phyloP scores from a whole-genome alignment of 2,113 vertebrate species.

The Microtus ochrogaster region DNA sequence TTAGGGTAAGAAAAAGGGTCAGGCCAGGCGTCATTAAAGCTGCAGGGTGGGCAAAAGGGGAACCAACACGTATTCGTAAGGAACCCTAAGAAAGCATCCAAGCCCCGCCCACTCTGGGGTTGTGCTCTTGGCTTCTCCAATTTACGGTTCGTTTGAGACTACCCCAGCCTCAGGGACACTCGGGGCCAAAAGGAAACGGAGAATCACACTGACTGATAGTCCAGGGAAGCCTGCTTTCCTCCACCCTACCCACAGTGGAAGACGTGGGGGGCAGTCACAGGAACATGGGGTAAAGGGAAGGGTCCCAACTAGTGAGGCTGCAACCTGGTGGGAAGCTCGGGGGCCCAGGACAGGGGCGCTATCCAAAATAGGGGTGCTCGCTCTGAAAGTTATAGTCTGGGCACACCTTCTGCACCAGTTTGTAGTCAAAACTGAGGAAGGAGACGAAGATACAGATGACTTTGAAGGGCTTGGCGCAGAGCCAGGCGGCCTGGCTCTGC shows the following conservation, averaged over 20 bases:
- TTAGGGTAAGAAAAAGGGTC: background rate
- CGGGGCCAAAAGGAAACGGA: background rate
- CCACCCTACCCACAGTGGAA: background rate
- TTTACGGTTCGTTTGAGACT: background rate
- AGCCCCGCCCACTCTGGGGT: background rate
- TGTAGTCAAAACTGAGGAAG: constrained; percentile 98
- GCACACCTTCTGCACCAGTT: constrained; percentile 99
- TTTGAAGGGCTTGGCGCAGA: constrained; percentile 98
- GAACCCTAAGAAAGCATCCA: background rate
- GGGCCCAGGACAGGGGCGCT: constrained; percentile 65
- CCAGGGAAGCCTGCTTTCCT: background rate
- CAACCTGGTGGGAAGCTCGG: constrained; percentile 35
- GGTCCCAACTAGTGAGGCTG: background rate
- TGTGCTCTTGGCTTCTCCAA: background rate
- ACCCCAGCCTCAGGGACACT: background rate
- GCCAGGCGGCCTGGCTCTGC: constrained; percentile 97
- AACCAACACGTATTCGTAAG: background rate
- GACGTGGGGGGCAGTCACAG: background rate
- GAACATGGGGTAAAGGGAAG: background rate
- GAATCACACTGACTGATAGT: background rate
- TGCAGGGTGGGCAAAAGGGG: background rate
- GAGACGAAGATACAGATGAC: constrained; percentile 99
- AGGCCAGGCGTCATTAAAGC: constrained; percentile 40
- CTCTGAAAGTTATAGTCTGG: constrained; percentile 99
- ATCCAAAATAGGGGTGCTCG: constrained; percentile 96